Percentiles rank a stretch among this genome's conserved stretches.
Evolutionary conservation across 2,888 invertebrate species (phyloP).

Genomic region (Lomographa bimaculata): DNA sequence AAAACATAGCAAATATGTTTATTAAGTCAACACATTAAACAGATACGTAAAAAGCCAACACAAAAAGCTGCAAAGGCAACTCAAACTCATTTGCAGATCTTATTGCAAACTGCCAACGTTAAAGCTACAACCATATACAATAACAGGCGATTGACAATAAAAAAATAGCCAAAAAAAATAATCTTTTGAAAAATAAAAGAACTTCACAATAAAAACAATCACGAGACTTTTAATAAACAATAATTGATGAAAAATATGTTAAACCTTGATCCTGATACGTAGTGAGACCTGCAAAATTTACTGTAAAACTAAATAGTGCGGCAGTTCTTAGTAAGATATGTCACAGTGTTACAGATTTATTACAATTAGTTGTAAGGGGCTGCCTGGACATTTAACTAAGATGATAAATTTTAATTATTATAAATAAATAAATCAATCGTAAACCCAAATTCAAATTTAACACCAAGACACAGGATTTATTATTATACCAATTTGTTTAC

Average conservation of each 20-base stretch:
- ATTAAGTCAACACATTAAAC: too few species aligned
- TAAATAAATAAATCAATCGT: too few species aligned
- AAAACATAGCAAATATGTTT: too few species aligned
- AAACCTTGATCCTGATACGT: constrained; percentile 81
- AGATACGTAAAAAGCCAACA: constrained; percentile 37
- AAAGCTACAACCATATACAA: constrained; percentile 6
- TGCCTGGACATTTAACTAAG: too few species aligned
- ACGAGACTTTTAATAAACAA: constrained; percentile 61
- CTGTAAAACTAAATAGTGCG: constrained; percentile 78
- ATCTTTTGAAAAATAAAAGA: constrained; percentile 11
- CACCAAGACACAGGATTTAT: too few species aligned
- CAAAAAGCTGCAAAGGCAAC: constrained; percentile 48
- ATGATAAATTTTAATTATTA: too few species aligned
- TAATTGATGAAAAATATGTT: constrained; percentile 51
- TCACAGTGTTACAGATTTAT: too few species aligned
- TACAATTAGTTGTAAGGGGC: too few species aligned
- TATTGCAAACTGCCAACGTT: constrained; percentile 4
- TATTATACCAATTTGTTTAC: too few species aligned
- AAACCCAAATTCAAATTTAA: too few species aligned
- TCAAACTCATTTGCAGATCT: constrained; percentile 23
- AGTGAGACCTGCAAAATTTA: constrained; percentile 82
- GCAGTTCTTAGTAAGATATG: constrained; percentile 48
- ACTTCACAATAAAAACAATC: constrained; percentile 55
- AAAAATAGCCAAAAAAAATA: too few species aligned
- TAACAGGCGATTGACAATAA: constrained; percentile 26